Percentiles rank a stretch among this genome's conserved stretches.
phyloP scores from a whole-genome alignment of 2,113 vertebrate genomes.

The Calidris pugnax region DNA sequence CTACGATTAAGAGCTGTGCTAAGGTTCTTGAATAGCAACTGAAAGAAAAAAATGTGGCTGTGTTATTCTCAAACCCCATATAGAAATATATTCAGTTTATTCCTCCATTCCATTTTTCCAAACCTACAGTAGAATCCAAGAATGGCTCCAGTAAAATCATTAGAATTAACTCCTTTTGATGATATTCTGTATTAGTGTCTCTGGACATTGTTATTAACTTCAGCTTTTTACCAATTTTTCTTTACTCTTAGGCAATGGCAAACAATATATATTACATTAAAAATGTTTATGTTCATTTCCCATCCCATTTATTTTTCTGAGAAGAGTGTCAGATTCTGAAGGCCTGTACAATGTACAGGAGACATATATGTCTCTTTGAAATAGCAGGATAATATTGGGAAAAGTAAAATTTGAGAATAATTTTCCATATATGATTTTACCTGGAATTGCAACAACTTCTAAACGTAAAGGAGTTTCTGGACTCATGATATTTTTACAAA shows the following conservation, averaged over 20 bases:
- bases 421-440: slow-evolving; percentile 6
- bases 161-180: neutral
- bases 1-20: neutral
- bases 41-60: neutral
- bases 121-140: neutral
- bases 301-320: neutral
- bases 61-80: neutral
- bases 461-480: neutral
- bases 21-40: neutral
- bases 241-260: neutral
- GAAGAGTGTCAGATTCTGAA: neutral
- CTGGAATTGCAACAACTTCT: neutral
- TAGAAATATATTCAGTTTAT: neutral
- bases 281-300: neutral
- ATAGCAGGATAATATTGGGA: neutral
- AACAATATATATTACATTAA: neutral
- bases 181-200: neutral
- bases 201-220: neutral
- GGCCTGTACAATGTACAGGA: neutral
- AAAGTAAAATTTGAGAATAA: neutral
- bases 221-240: neutral
- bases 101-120: neutral
- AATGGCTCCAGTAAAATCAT: neutral
- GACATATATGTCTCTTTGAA: neutral
- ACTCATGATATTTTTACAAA: neutral